A percentile compares a stretch with the other conserved stretches of the same genome.
Conservation (phyloP, 2,888 invertebrate genomes). For the Artemia sinica region DNA sequence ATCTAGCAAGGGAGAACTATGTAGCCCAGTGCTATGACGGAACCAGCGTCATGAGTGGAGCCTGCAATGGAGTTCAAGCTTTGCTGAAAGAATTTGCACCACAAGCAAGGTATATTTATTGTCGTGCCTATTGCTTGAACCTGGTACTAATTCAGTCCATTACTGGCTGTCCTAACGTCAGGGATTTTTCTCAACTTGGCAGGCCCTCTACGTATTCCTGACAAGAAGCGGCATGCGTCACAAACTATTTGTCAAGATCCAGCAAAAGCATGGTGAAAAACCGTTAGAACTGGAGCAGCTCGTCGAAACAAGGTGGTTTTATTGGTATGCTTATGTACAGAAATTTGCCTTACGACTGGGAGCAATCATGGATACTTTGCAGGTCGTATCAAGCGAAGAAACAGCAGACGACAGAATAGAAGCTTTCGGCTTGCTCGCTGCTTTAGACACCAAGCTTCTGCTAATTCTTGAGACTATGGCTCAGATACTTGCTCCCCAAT, state of each 20-base stretch:
- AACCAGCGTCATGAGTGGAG: constrained; percentile 31
- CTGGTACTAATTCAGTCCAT: constrained; percentile 12
- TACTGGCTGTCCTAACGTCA: background rate
- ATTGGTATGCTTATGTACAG: background rate
- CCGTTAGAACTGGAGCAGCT: background rate
- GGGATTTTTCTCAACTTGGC: background rate
- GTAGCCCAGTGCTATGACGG: constrained; percentile 21
- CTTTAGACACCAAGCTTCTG: too few relatives aligned
- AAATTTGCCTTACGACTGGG: background rate
- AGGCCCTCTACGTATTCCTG: constrained; percentile 16
- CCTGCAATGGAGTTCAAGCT: constrained; percentile 14
- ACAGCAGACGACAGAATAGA: too few relatives aligned
- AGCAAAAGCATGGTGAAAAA: background rate
- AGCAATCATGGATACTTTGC: too few relatives aligned
- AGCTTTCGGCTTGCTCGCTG: too few relatives aligned
- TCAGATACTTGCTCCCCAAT: too few relatives aligned
- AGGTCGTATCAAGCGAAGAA: too few relatives aligned
- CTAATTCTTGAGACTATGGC: too few relatives aligned
- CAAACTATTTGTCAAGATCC: background rate
- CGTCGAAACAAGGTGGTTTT: background rate
- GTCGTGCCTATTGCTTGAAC: constrained; percentile 19
- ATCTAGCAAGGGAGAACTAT: constrained; percentile 15
- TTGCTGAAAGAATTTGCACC: constrained; percentile 17
- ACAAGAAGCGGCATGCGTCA: background rate
- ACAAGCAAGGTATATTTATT: constrained; percentile 17